Percentiles rank a stretch among this genome's conserved stretches.
phyloP scores from a whole-genome alignment of 2,797 vertebrate species.

The Phrynocephalus guinanensis region DNA sequence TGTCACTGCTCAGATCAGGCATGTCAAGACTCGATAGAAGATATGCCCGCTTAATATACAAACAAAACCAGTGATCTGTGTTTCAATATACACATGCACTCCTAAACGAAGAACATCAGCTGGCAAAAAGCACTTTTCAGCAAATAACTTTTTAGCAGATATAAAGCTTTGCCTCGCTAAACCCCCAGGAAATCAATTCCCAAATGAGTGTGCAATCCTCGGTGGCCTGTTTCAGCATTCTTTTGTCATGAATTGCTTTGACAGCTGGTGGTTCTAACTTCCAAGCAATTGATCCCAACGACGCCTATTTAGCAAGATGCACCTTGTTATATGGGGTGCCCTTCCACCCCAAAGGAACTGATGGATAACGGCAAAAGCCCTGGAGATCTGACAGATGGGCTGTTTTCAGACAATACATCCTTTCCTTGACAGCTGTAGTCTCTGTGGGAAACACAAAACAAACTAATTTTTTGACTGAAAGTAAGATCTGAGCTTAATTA shows the following conservation, averaged over 20 bases:
- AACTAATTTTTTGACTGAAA: constrained; percentile 48
- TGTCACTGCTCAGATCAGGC: background rate
- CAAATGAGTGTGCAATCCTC: constrained; percentile 60
- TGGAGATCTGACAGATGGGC: constrained; percentile 64
- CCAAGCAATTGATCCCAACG: constrained; percentile 63
- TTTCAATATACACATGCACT: background rate
- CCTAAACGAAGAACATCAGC: constrained; percentile 23
- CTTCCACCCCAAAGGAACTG: constrained; percentile 60
- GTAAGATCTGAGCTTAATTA: constrained; percentile 46
- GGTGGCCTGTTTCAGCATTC: constrained; percentile 32
- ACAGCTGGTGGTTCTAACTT: constrained; percentile 71
- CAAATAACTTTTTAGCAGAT: constrained; percentile 31
- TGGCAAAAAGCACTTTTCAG: constrained; percentile 46
- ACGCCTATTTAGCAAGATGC: constrained; percentile 71
- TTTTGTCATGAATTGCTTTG: constrained; percentile 71
- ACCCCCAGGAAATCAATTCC: constrained; percentile 67
- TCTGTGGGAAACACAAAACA: constrained; percentile 41
- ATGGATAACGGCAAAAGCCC: constrained; percentile 64
- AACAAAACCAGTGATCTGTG: background rate
- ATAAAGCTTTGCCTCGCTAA: constrained; percentile 42
- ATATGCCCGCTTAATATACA: background rate
- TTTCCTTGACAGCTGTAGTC: constrained; percentile 32
- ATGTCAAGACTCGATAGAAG: background rate
- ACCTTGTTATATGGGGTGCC: constrained; percentile 69
- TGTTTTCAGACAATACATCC: constrained; percentile 38